These are phyloP conservation scores for Dynastes hyllus DNA, from an alignment of 2,888 invertebrate species.

Conservation along the genomic window DNA sequence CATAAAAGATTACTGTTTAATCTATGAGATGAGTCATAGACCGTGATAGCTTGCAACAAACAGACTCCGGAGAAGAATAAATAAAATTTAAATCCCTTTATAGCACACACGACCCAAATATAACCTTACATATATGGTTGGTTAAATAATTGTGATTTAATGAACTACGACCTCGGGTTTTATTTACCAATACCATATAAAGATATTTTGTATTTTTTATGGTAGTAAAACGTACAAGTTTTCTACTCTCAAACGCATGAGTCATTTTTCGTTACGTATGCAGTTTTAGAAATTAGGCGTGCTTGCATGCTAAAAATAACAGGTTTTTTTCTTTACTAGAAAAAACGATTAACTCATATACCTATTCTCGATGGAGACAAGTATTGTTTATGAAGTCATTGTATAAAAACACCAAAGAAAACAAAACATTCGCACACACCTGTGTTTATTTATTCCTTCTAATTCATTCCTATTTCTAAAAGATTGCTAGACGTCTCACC, in stretches of 20 bases:
- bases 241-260: slow-evolving; percentile 37
- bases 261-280: slow-evolving; percentile 37
- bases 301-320: neutral
- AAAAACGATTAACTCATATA: no score
- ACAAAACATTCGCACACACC: no score
- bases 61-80: slow-evolving; percentile 25
- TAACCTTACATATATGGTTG: slow-evolving; percentile 47
- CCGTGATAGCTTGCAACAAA: slow-evolving; percentile 37
- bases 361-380: neutral
- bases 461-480: no score
- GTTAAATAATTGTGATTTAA: slow-evolving; percentile 50
- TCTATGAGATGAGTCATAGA: slow-evolving; percentile 44
- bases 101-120: slow-evolving; percentile 49
- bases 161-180: slow-evolving; percentile 50
- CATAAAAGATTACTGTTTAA: slow-evolving; percentile 46
- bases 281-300: slow-evolving; percentile 1
- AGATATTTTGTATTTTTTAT: slow-evolving; percentile 43
- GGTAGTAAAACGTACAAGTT: slow-evolving; percentile 37
- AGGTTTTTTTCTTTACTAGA: no score
- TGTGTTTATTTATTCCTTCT: no score
- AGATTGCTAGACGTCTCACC: no score
- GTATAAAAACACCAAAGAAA: no score
- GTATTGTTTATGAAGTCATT: neutral
- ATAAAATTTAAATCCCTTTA: slow-evolving; percentile 47
- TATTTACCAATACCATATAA: slow-evolving; percentile 50